Base-by-base conservation (phyloP, 2,888 invertebrate genomes). In the Agrotis puta region DNA sequence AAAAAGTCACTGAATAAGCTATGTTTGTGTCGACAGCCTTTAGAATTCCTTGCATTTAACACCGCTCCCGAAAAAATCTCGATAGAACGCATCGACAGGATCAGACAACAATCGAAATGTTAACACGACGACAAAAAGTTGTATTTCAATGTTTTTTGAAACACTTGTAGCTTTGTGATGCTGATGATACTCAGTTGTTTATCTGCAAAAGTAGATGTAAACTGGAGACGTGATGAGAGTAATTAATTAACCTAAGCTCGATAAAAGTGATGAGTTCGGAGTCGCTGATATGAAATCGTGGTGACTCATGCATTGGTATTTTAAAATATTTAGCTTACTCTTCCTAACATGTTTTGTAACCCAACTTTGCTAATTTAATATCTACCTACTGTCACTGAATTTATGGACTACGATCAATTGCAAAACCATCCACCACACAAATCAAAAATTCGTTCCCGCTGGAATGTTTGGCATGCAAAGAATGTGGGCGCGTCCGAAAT, bases 61-160 rank as follows among this genome's bases (percentile, higher is more conserved):
- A 91, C 90, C 86, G 80, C 83, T 77, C 84, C 82, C 87, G 88
- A 92, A 93, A 93, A 92, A 91, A 87, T 85, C 65, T 74, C 82
- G 83, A 85, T 87, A 83, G 83, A 85, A 86, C 86, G 82, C 77
- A 88, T 90, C 90, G 74, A 88, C 87, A 85, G 88, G 85, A 86
- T 88, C 88, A 87, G 92, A 94, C 92, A 93, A 94, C 93, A 94
- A 94, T 94, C 94, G 94, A 92, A 93, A 92, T 92, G 91, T 91
- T 91, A 92, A 92, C 91, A 92, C 88, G 83, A 87, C 79, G 87
- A 90, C 82, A 93, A 92, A 89, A 89, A 88, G 69, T 73, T 75
- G 82, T 86, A 79, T 86, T 79, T 58, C 71, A 64, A 73, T 82
- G 63, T 66, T 59, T 64, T 70, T 83, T 82, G 48, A 57, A 64